Base-by-base conservation (phyloP, 1,140 invertebrate species). In the Hylaeus anthracinus region DNA sequence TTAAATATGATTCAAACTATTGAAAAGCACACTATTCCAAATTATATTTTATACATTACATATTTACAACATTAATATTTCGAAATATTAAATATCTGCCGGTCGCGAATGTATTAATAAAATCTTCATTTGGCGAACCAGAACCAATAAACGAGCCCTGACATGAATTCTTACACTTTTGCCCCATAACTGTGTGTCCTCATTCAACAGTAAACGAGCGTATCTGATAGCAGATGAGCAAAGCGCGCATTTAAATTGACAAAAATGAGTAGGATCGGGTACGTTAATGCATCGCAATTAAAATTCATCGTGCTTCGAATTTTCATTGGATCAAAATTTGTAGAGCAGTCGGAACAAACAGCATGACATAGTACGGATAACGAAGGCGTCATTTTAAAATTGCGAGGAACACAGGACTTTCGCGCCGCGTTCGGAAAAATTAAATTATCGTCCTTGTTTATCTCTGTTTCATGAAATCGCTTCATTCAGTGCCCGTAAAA, bases 391-490 rank as follows among this genome's bases (percentile, higher is more conserved):
- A 45, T 66, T 75, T 55, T 9, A 37, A 67, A 75, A 69, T 69
- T n/a, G 51, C 12, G 37, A 51, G 26, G 6, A 15, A 67, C 56
- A 15, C 64, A 15, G 3, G 8, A 45, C 12, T 41, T 48, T 41
- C 14, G 14, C 26, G 3, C 3, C n/a, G 41, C 10, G 73, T 10
- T 26, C 26, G 43, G 15, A n/a, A 76, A 76, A 43, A 78, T 72
- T 41, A 51, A 78, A 71, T 78, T 63, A 77, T 15, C 43, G 15
- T 9, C 5, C 45, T 15, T 71, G 67, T 76, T 69, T 76, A 53
- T 61, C 3, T 14, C 26, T 9, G 56, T 51, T 71, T 77, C 75
- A 26, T 39, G 15, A 48, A 63, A 45, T 43, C 75, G 66, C 14
- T 71, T 78, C 56, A 15, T 53, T 51, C 37, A 1, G n/a, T 15